Conservation (phyloP, 1,140 invertebrate species). For the Forficula auricularia region DNA sequence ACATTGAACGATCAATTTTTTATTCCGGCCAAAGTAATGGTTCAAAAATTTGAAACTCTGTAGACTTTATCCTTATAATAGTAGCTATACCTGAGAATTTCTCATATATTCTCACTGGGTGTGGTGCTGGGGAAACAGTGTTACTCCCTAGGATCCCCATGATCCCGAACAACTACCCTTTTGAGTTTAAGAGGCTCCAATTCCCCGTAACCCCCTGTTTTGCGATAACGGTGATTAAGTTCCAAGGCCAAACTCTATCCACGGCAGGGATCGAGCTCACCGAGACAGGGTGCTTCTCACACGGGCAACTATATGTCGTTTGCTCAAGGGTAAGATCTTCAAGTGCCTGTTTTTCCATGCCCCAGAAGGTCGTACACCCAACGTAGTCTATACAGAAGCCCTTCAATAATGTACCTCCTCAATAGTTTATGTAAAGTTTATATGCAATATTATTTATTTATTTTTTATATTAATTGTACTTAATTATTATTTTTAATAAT, state of each 20-base stretch:
- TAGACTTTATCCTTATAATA: no score
- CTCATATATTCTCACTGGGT: conserved; percentile 1
- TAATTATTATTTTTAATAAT: no score
- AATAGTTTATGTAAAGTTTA: no score
- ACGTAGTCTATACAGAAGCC: no score
- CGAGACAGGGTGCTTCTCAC: conserved; percentile 17
- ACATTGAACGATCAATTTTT: no score
- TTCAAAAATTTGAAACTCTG: no score
- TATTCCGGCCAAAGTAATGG: no score
- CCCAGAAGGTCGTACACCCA: not conserved
- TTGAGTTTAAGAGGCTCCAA: conserved; percentile 17
- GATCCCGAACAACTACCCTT: conserved; percentile 8
- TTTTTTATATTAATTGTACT: no score
- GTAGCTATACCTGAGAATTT: no score
- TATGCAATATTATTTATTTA: no score
- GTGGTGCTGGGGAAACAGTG: conserved; percentile 1
- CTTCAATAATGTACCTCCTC: no score
- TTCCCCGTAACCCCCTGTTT: conserved; percentile 25
- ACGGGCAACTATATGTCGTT: conserved; percentile 23
- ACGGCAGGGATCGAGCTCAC: conserved; percentile 15
- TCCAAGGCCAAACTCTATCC: conserved; percentile 23
- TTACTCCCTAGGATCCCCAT: conserved; percentile 8
- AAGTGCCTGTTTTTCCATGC: not conserved
- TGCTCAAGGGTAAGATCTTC: conserved; percentile 9
- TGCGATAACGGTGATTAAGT: conserved; percentile 28